A percentile compares a stretch with the other conserved stretches of the same genome.
Conservation (phyloP, 2,888 invertebrate species). For the Metalampra italica region DNA sequence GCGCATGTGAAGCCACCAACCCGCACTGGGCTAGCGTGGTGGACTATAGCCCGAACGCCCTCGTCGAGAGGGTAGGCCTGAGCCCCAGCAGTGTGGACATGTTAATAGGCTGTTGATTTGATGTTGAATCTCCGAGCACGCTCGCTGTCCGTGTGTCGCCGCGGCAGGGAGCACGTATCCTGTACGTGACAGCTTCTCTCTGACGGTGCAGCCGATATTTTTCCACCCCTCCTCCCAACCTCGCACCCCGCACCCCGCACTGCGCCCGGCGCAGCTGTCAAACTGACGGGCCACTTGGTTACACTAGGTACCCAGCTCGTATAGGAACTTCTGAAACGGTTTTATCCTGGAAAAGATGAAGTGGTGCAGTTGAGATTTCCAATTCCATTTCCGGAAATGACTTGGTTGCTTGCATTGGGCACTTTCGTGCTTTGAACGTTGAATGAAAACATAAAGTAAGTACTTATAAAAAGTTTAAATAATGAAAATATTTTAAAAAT, state of each 20-base stretch:
- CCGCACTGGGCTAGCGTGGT: too few relatives aligned
- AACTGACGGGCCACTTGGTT: constrained; percentile 29
- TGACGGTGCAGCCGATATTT: constrained; percentile 40
- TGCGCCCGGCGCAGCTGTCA: constrained; percentile 20
- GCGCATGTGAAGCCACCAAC: too few relatives aligned
- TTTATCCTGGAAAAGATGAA: background rate
- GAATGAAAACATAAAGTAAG: background rate
- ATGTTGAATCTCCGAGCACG: too few relatives aligned
- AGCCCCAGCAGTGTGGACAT: too few relatives aligned
- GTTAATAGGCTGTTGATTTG: too few relatives aligned
- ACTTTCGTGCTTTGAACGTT: background rate
- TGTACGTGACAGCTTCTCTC: constrained; percentile 43
- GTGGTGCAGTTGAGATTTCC: background rate
- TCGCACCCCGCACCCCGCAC: constrained; percentile 3
- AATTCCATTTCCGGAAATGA: constrained; percentile 4
- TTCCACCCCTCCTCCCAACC: constrained; percentile 24
- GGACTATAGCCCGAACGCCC: too few relatives aligned
- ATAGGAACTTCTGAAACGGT: constrained; percentile 18
- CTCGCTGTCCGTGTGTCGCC: constrained; percentile 15
- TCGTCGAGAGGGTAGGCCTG: too few relatives aligned
- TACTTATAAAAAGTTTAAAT: too few relatives aligned
- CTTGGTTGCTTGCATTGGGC: background rate
- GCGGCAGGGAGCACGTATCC: constrained; percentile 28
- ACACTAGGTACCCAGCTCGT: constrained; percentile 12
- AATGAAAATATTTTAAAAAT: background rate